Conservation (phyloP, 2,113 vertebrate species). For the Dolichallabes microphthalmus region DNA sequence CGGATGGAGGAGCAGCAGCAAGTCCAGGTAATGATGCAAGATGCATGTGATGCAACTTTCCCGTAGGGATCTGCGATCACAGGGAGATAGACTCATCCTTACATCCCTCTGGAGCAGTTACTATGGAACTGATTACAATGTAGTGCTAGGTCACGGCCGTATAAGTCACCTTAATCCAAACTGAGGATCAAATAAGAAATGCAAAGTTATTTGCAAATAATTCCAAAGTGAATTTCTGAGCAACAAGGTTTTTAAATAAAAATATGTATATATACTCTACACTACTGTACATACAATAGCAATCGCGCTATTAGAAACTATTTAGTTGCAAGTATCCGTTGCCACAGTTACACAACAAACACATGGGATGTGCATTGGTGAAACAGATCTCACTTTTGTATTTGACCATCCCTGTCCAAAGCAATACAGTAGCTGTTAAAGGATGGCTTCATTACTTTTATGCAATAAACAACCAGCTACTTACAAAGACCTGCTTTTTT, state of each 20-base stretch:
- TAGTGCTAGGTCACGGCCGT: neutral
- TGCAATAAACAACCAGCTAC: neutral
- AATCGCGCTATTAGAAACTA: neutral
- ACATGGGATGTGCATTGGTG: neutral
- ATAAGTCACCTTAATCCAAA: slow-evolving; percentile 1
- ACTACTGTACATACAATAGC: neutral
- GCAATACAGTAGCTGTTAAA: neutral
- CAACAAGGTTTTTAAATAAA: neutral
- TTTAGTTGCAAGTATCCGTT: neutral
- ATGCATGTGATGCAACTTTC: slow-evolving; percentile 67
- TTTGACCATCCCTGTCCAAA: neutral
- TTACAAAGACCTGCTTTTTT: neutral
- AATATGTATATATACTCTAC: too few relatives aligned
- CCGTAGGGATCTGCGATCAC: slow-evolving; percentile 61
- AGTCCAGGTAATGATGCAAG: slow-evolving; percentile 72
- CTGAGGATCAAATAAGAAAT: neutral
- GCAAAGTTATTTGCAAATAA: neutral
- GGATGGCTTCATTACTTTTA: neutral
- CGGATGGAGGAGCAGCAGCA: slow-evolving; percentile 38
- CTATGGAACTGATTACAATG: slow-evolving; percentile 50
- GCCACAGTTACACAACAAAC: neutral
- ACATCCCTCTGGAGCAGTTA: slow-evolving; percentile 63
- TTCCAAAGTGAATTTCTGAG: neutral
- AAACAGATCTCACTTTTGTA: neutral
- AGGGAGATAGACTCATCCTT: slow-evolving; percentile 60